A percentile compares a stretch with the other conserved stretches of the same genome.
Evolutionary conservation across 92 coral and sea anemone species (phyloP).

Genomic region (Pocillopora grandis): DNA sequence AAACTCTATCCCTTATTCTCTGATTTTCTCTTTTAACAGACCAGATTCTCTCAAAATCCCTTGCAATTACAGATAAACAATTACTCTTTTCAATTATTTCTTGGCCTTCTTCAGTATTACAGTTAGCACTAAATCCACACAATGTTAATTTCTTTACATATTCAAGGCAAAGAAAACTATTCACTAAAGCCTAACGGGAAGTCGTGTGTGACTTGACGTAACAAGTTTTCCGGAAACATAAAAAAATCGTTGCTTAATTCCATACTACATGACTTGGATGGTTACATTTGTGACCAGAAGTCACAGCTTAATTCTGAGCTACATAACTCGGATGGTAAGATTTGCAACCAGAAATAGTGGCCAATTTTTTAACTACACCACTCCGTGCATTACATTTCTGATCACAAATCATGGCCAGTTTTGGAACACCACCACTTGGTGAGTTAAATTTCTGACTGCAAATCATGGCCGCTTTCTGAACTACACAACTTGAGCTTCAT

Average conservation of each 20-base stretch:
- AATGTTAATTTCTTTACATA: neutral
- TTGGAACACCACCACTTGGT: neutral
- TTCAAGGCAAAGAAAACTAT: neutral
- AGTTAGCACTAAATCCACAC: neutral
- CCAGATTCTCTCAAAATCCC: no score
- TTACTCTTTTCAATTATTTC: no score
- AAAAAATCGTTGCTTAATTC: no score
- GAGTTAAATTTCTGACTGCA: neutral
- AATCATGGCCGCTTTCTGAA: neutral
- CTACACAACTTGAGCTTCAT: neutral
- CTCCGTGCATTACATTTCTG: neutral
- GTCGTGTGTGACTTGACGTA: no score
- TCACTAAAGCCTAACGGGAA: no score
- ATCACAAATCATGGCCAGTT: neutral
- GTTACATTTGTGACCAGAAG: no score
- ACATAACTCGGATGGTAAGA: neutral
- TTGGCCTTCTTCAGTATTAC: no score
- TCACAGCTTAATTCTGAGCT: neutral
- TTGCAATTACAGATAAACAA: no score
- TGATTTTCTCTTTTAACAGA: no score
- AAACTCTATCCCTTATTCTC: no score
- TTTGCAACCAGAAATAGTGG: neutral
- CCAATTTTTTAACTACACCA: neutral
- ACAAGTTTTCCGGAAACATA: no score
- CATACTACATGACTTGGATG: no score